phyloP scores from a whole-genome alignment of 1,140 invertebrate genomes.

The Marisa cornuarietis region DNA sequence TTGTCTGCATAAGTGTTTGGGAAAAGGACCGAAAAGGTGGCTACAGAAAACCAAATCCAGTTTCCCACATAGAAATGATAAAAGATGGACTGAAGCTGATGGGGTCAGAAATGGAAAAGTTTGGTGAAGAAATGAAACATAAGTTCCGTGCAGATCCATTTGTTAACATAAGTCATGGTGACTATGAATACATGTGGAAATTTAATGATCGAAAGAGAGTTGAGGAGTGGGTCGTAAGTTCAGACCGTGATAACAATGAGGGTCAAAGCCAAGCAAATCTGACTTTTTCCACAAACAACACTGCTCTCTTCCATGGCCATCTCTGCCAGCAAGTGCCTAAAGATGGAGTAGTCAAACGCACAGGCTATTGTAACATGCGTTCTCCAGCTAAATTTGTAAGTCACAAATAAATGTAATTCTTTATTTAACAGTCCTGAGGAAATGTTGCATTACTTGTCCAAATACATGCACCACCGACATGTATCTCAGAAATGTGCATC shows the following conservation, averaged over 20 bases:
- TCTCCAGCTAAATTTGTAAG: slow-evolving; percentile 74
- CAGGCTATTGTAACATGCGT: slow-evolving; percentile 83
- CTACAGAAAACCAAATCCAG: slow-evolving; percentile 35
- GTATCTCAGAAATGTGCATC: too few species aligned
- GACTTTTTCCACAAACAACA: slow-evolving; percentile 72
- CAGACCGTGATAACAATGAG: slow-evolving; percentile 82
- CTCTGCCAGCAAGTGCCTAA: slow-evolving; percentile 78
- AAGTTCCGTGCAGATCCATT: slow-evolving; percentile 71
- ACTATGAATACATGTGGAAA: slow-evolving; percentile 61
- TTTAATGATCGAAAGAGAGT: slow-evolving; percentile 70
- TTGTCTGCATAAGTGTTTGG: slow-evolving; percentile 24
- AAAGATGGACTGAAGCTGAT: slow-evolving; percentile 73
- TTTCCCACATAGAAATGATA: slow-evolving; percentile 30
- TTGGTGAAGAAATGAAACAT: slow-evolving; percentile 77
- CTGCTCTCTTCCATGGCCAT: slow-evolving; percentile 81
- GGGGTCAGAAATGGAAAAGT: slow-evolving; percentile 75
- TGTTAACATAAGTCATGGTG: slow-evolving; percentile 60
- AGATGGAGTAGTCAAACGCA: slow-evolving; percentile 78
- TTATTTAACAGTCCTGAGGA: too few species aligned
- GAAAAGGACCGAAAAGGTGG: slow-evolving; percentile 48
- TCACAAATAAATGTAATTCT: slow-evolving; percentile 20
- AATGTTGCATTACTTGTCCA: too few species aligned
- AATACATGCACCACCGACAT: too few species aligned
- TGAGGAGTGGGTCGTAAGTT: slow-evolving; percentile 78
- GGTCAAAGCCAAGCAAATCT: slow-evolving; percentile 79